Evolutionary conservation across 2,113 vertebrate genomes (phyloP), one percentile per base, ranked within the genome.

Genomic region (Solea senegalensis): DNA sequence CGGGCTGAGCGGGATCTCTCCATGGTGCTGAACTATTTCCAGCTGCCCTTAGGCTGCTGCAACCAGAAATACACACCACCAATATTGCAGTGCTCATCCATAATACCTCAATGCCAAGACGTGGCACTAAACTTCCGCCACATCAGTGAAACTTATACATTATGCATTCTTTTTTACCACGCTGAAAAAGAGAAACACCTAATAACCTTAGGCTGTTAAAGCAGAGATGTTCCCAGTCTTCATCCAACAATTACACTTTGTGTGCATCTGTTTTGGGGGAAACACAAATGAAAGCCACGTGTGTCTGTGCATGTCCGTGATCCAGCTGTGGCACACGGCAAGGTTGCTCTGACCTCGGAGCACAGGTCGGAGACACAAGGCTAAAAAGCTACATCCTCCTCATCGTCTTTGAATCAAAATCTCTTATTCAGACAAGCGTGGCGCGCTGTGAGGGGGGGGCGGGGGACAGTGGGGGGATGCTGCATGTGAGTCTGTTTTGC

Each of bases 21-120:
- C 78, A 41, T 83, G 86, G 80, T 85, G 78, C 86, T 87, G 86
- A 89, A 90, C 76, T 88, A 84, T 87, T 90, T 89, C 81, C 74
- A 81, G 81, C 78, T 84, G 75, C 70, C 87, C 81, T 64, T 63
- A 52, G 89, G 89, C 85, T 76, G 78, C 55, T 0, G 66, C 81
- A 84, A 71, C 69, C 80, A 81, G 70, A 85, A 86, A 81, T 80
- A 67, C 45, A 48, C 77, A 62, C 28, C 66, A 14, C 52, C 78
- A 67, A 54, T 48, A 60, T 27, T 21, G 73, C 60, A 14, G 65
- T 14, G 46, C 51, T 53, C 21, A 27, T 60, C 54, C 34, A n/a
- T 8, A 41, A 49, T 69, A 41, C 69, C 45, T 15, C 45, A 41
- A 66, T 52, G 60, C 12, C 10, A 5, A 56, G 48, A 65, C 12